Conservation (phyloP, 2,113 vertebrate species). For the Myrmecophaga tridactyla region DNA sequence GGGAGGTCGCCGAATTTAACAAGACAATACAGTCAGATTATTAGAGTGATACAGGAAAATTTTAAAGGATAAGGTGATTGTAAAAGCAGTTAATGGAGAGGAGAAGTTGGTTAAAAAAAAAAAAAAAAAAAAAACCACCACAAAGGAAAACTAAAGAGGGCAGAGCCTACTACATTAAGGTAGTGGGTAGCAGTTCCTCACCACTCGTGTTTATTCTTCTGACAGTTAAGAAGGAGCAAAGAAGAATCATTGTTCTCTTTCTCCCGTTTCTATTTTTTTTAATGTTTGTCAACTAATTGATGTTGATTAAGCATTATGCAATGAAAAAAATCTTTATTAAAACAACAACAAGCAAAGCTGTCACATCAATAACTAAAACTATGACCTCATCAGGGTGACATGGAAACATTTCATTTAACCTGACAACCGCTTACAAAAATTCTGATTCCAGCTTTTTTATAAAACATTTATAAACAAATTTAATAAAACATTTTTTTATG, state of each 20-base stretch:
- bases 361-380: constrained; percentile 39
- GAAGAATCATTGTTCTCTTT: background rate
- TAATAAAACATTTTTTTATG: no score
- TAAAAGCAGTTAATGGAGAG: background rate
- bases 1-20: background rate
- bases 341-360: constrained; percentile 29
- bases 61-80: background rate
- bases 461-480: no score
- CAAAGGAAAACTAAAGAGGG: no score
- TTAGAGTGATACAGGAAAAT: background rate
- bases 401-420: constrained; percentile 1
- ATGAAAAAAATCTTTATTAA: background rate
- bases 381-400: constrained; percentile 45
- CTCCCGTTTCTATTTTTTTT: constrained; percentile 46
- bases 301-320: constrained; percentile 23
- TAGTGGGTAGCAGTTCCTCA: background rate
- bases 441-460: background rate
- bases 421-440: constrained; percentile 13
- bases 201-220: background rate
- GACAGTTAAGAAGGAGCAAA: background rate
- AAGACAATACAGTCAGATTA: background rate
- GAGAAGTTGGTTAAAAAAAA: background rate
- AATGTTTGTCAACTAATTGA: constrained; percentile 54
- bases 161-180: rapidly evolving
- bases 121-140: background rate